Base-by-base conservation (phyloP, 2,113 vertebrate species). In the Morone chrysops region DNA sequence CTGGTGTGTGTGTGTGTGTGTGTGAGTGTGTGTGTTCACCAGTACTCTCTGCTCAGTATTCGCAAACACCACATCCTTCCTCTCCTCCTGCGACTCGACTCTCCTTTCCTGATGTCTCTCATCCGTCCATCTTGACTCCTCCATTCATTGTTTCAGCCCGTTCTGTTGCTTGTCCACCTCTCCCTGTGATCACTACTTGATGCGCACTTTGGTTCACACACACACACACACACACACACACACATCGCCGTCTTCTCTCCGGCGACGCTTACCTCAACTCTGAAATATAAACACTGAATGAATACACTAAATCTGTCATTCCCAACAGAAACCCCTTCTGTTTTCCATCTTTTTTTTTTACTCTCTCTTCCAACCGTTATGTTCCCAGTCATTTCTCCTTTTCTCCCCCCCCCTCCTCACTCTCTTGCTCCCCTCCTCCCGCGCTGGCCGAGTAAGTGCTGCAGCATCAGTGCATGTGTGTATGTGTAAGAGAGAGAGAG, bases 401-500 rank as follows among this genome's bases (percentile, higher is more conserved):
- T n/a, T 68, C 71, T 25, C 56, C 74, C 63, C 74, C 74, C 63
- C 69, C 85, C 70, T 41, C 81, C 85, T 70, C 87, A 85, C 90
- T 88, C 89, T 25, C 25, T 25, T 25, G 25, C 25, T 47, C 45
- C 45, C 13, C 45, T 47, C 13, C 45, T 47, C 45, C n/a, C n/a
- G n/a, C n/a, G 78, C 91, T 91, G 90, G 88, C 90, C 91, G 92
- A 91, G 90, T 91, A 87, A 93, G 90, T 94, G 94, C 92, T 94
- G 95, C 95, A 95, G 95, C 94, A 95, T 95, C 92, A 81, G 87
- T 92, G 89, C 89, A 84, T 90, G 87, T 90, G 93, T 85, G 89
- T 88, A 36, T 84, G 78, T 79, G 87, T 66, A 78, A 72, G 80
- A 9, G 65, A 62, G 43, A 53, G 59, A 51, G 65, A 36, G 59